These are phyloP conservation scores for Amyelois transitella DNA, from an alignment of 1,140 invertebrate genomes.

Conservation along the genomic window DNA sequence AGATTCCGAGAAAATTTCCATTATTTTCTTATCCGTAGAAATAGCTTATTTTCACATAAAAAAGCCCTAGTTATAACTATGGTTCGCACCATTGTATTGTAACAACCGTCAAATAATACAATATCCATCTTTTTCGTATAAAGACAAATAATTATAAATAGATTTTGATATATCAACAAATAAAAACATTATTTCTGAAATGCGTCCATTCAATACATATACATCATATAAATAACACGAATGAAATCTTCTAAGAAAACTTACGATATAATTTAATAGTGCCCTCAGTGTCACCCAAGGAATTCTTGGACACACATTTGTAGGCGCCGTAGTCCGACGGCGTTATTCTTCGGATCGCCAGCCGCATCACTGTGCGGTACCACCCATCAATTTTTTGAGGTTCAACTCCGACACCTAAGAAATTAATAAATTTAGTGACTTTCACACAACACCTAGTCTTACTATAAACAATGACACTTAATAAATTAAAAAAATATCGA, in stretches of 20 bases:
- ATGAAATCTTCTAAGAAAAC: slow-evolving; percentile 22
- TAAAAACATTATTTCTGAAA: background rate
- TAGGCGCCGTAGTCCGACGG: slow-evolving; percentile 84
- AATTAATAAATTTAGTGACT: slow-evolving; percentile 8
- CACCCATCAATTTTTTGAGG: slow-evolving; percentile 80
- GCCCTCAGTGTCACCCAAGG: slow-evolving; percentile 90
- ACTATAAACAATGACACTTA: too few relatives aligned
- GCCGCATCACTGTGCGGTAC: slow-evolving; percentile 86
- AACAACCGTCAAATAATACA: too few relatives aligned
- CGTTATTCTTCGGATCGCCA: slow-evolving; percentile 82
- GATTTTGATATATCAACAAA: too few relatives aligned
- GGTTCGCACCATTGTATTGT: too few relatives aligned
- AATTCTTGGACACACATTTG: slow-evolving; percentile 92
- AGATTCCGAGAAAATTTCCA: too few relatives aligned
- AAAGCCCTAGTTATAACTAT: too few relatives aligned
- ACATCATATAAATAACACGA: background rate
- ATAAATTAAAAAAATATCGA: too few relatives aligned
- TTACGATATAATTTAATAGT: slow-evolving; percentile 91
- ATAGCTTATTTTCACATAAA: too few relatives aligned
- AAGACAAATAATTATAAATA: too few relatives aligned
- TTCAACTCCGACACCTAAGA: slow-evolving; percentile 84
- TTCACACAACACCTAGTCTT: background rate
- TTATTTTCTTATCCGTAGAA: too few relatives aligned
- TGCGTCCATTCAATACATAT: background rate
- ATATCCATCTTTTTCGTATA: too few relatives aligned